These are phyloP conservation scores for Sipha maydis DNA, from an alignment of 2,888 invertebrate genomes.

Conservation along the genomic window DNA sequence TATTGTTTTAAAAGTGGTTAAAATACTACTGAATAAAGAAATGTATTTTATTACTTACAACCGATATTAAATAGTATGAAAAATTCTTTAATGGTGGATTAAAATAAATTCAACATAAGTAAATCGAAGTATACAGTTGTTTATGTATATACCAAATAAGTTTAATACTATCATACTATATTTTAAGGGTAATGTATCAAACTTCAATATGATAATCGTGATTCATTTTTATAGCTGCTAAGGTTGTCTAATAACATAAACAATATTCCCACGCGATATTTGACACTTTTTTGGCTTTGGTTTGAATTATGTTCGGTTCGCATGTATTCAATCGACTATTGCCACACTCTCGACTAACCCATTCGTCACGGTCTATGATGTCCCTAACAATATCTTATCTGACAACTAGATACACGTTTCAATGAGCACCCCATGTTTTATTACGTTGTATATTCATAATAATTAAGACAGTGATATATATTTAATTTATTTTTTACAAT, in stretches of 20 bases:
- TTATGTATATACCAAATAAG: not conserved
- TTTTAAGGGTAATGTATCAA: not conserved
- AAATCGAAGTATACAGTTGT: not conserved
- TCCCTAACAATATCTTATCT: constrained; percentile 44
- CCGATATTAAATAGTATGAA: not conserved
- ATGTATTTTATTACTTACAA: not conserved
- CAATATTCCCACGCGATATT: constrained; percentile 60
- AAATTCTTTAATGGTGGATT: not conserved
- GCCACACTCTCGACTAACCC: constrained; percentile 41
- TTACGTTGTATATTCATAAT: not conserved
- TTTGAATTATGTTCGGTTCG: constrained; percentile 53
- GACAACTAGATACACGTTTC: constrained; percentile 32
- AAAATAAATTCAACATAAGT: not conserved
- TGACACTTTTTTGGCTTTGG: constrained; percentile 52
- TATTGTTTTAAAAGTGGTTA: not conserved
- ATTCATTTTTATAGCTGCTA: constrained; percentile 18
- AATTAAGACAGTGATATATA: constrained; percentile 17
- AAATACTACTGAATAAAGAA: not conserved
- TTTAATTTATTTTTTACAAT: not conserved
- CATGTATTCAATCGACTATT: constrained; percentile 53
- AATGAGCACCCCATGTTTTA: constrained; percentile 18
- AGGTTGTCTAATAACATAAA: constrained; percentile 46
- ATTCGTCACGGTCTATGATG: constrained; percentile 59
- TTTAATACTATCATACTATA: not conserved
- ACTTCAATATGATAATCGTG: constrained; percentile 39